Percentiles rank a stretch among this genome's conserved stretches.
These are phyloP conservation scores for Torymus tubicola DNA, from an alignment of 2,888 invertebrate species.

Conservation along the genomic window DNA sequence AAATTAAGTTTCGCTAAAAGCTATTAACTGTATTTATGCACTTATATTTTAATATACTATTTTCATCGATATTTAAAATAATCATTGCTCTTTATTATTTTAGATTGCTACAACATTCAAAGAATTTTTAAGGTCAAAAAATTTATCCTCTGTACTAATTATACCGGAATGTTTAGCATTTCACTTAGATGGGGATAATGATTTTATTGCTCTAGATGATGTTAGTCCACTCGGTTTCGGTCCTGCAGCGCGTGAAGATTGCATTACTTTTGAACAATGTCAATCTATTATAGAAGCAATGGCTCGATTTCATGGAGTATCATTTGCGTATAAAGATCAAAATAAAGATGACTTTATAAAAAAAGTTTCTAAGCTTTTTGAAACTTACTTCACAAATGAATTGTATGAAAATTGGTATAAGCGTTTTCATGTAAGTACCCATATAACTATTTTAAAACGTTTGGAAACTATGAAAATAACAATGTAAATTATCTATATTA, in stretches of 20 bases:
- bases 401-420: slow-evolving; percentile 70
- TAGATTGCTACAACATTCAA: slow-evolving; percentile 69
- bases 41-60: not conserved
- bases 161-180: slow-evolving; percentile 71
- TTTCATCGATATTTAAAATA: not conserved
- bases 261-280: slow-evolving; percentile 70
- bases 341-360: slow-evolving; percentile 71
- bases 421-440: slow-evolving; percentile 60
- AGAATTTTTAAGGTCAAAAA: slow-evolving; percentile 66
- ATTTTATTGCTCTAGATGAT: slow-evolving; percentile 76
- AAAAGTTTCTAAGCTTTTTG: slow-evolving; percentile 63
- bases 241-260: slow-evolving; percentile 68
- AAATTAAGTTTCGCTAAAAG: no score
- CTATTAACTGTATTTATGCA: not conserved
- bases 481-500: slow-evolving; percentile 15
- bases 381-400: slow-evolving; percentile 68
- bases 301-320: slow-evolving; percentile 76
- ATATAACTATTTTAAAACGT: not conserved
- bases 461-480: not conserved
- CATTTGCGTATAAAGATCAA: slow-evolving; percentile 76
- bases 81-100: not conserved
- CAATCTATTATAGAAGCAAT: slow-evolving; percentile 72
- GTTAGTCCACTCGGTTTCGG: slow-evolving; percentile 72
- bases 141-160: slow-evolving; percentile 60
- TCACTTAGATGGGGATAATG: slow-evolving; percentile 74